Conservation (phyloP, 2,888 invertebrate species). For the Caenorhabditis uteleia region DNA sequence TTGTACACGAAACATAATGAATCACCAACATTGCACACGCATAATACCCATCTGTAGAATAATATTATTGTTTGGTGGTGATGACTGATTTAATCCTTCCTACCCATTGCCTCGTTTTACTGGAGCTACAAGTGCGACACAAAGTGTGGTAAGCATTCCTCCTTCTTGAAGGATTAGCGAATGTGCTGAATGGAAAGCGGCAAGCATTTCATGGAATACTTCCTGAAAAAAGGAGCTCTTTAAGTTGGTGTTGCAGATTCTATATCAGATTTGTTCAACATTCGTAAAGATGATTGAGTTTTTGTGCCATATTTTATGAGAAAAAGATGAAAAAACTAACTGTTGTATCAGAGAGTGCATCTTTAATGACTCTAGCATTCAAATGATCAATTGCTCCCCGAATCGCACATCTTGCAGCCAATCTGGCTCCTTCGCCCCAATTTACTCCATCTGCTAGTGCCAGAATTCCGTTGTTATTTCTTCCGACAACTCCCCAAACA, state of each 20-base stretch:
- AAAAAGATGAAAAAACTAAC: no score
- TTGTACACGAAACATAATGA: constrained; percentile 85
- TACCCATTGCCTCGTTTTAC: constrained; percentile 56
- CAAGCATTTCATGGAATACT: constrained; percentile 80
- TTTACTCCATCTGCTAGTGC: constrained; percentile 88
- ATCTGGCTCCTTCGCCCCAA: constrained; percentile 83
- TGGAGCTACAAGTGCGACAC: constrained; percentile 79
- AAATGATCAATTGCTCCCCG: constrained; percentile 85
- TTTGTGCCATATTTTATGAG: not conserved
- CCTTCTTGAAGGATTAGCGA: constrained; percentile 82
- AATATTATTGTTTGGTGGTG: no score
- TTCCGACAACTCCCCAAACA: constrained; percentile 80
- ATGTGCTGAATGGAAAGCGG: constrained; percentile 85
- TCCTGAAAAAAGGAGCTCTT: no score
- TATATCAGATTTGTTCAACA: not conserved
- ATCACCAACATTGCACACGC: constrained; percentile 88
- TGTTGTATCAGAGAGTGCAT: constrained; percentile 52
- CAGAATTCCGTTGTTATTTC: constrained; percentile 79
- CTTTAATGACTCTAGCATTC: constrained; percentile 71
- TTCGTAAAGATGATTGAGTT: not conserved
- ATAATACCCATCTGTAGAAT: constrained; percentile 76
- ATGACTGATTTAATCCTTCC: not conserved
- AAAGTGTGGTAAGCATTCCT: constrained; percentile 83
- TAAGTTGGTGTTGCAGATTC: constrained; percentile 20
- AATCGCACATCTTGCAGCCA: constrained; percentile 76